Evolutionary conservation across 2,113 vertebrate species (phyloP), one percentile per base, ranked within the genome.

Genomic region (Hippopotamus amphibius): DNA sequence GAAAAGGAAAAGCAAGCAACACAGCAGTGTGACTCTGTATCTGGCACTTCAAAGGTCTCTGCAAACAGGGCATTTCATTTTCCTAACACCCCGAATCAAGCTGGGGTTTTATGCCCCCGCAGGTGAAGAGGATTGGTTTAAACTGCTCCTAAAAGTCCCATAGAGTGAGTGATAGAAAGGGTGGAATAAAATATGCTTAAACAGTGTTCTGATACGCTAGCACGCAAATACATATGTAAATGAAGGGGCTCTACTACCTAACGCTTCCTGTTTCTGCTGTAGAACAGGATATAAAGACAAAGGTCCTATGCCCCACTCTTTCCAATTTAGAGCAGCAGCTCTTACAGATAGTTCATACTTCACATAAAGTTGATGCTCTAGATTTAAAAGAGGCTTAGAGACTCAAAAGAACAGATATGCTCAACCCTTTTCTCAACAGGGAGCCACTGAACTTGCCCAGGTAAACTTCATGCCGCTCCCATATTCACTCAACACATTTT

Each of bases 1-100:
- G 93, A 46, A 96, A 97, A 77, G 59, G 77, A 95, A 77, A 95
- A 97, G 74, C 97, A 90, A 81, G 43, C 81, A 43, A 66, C 43
- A n/a, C 22, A 50, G 83, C 48, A 81, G 66, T 24, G 5, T 66
- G 91, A 85, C 48, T 93, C 63, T 83, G 48, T 41, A 28, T 21
- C 91, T 33, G 79, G n/a, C 41, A 46, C 28, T 69, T 71, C 87
- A 63, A 80, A 86, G 17, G 63, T 22, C 37, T 74, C 94, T 69
- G 33, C 74, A 66, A 55, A 72, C 46, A 76, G 22, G 61, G 37
- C 50, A n/a, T 57, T 63, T 57, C 2, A 2, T 71, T 86, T 85
- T 61, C 21, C 7, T 28, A 72, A 69, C 3, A 71, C 59, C 46
- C 55, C 24, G 41, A 80, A 41, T 80, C 68, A 91, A 82, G 17